These are phyloP conservation scores for Metacarcinus magister DNA, from an alignment of 2,888 invertebrate species.

Conservation along the genomic window DNA sequence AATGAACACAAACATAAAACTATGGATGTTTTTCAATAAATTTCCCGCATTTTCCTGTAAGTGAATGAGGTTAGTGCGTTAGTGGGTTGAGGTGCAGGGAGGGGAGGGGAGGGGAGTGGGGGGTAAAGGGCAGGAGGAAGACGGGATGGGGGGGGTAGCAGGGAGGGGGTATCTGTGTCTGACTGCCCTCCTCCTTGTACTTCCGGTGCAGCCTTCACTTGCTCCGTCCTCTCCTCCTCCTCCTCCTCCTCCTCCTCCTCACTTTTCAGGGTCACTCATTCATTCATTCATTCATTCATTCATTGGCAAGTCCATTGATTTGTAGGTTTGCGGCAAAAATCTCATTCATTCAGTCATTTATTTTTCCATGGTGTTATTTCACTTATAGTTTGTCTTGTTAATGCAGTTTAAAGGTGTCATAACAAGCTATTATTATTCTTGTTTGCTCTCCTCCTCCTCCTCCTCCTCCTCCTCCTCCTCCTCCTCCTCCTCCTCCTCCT, in stretches of 20 bases:
- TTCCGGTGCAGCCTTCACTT: neutral
- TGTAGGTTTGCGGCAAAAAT: neutral
- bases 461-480: conserved; percentile 22
- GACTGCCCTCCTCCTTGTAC: conserved; percentile 30
- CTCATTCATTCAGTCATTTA: neutral
- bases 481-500: conserved; percentile 31
- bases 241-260: conserved; percentile 41
- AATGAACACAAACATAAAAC: no score
- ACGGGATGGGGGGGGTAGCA: neutral
- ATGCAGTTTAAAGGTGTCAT: neutral
- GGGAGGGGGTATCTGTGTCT: neutral
- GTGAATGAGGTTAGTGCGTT: conserved; percentile 1
- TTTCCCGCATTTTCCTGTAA: neutral
- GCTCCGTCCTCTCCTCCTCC: neutral
- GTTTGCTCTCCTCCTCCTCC: neutral
- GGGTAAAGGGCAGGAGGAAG: neutral
- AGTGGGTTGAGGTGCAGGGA: neutral
- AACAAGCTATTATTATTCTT: conserved; percentile 1
- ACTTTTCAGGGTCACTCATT: neutral
- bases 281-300: neutral
- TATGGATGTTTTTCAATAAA: neutral
- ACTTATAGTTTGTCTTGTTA: neutral
- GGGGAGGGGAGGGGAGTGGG: neutral
- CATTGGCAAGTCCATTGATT: neutral
- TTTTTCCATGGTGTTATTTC: neutral